phyloP scores from a whole-genome alignment of 2,797 vertebrate genomes.

The Leptatherina wallacei region DNA sequence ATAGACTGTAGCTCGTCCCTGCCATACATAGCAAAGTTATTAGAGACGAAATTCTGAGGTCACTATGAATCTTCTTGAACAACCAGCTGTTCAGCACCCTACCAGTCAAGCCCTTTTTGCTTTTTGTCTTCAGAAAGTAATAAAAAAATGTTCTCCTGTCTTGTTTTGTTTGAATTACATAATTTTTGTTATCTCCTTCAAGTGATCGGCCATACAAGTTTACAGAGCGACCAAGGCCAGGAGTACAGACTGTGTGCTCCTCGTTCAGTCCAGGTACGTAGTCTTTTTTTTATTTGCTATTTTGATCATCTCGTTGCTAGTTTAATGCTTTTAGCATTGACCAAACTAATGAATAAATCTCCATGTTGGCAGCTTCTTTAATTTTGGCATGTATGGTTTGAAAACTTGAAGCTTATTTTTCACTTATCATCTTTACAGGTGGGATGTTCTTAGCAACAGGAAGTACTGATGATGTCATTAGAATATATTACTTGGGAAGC shows the following conservation, averaged over 20 bases:
- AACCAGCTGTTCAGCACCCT: neutral
- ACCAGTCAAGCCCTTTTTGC: neutral
- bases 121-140: no score
- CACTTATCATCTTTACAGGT: constrained; percentile 77
- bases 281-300: neutral
- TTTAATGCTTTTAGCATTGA: constrained; percentile 2
- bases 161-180: constrained; percentile 1
- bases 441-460: constrained; percentile 98
- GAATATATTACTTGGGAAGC: constrained; percentile 96
- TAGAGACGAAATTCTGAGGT: neutral
- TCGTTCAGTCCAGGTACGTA: constrained; percentile 95
- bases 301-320: neutral
- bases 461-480: constrained; percentile 97
- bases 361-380: neutral
- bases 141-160: no score
- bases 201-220: constrained; percentile 95
- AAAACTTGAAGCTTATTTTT: neutral
- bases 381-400: neutral
- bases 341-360: neutral
- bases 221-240: constrained; percentile 92
- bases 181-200: constrained; percentile 32
- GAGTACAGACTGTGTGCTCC: constrained; percentile 95
- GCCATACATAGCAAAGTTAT: neutral
- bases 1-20: neutral
- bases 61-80: neutral